Conservation (phyloP, 2,113 vertebrate genomes). For the Arothron firmamentum region DNA sequence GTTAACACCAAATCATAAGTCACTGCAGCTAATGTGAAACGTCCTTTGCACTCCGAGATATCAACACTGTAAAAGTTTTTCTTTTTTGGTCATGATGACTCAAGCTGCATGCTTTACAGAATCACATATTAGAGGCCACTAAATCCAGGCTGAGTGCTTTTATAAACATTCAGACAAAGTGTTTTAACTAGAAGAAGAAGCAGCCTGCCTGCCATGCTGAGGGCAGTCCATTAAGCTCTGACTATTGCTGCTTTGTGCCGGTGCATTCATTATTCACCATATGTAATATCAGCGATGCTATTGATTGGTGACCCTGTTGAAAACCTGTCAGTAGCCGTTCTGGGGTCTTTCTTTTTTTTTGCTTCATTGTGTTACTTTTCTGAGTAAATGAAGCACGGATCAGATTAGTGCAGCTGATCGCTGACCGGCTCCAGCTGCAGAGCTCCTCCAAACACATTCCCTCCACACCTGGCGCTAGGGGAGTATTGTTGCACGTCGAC, state of each 20-base stretch:
- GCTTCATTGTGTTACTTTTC: neutral
- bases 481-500: conserved; percentile 40
- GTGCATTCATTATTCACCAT: conserved; percentile 40
- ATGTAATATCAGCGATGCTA: conserved; percentile 12
- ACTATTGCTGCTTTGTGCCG: conserved; percentile 22
- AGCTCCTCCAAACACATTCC: neutral
- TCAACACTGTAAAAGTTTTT: too few species aligned
- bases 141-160: conserved; percentile 64
- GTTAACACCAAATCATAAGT: conserved; percentile 30
- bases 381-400: conserved; percentile 19
- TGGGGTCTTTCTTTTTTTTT: neutral
- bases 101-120: neutral
- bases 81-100: neutral
- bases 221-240: conserved; percentile 56
- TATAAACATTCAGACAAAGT: conserved; percentile 69
- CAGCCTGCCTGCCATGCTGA: conserved; percentile 48
- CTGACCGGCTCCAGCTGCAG: conserved; percentile 41
- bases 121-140: conserved; percentile 58
- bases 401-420: conserved; percentile 19
- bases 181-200: conserved; percentile 67
- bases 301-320: conserved; percentile 8
- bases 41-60: conserved; percentile 35
- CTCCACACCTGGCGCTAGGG: conserved; percentile 51
- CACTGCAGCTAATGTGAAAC: conserved; percentile 39
- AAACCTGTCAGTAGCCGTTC: neutral